Evolutionary conservation across 2,888 invertebrate species (phyloP).

Genomic region (Pedicia rivosa): DNA sequence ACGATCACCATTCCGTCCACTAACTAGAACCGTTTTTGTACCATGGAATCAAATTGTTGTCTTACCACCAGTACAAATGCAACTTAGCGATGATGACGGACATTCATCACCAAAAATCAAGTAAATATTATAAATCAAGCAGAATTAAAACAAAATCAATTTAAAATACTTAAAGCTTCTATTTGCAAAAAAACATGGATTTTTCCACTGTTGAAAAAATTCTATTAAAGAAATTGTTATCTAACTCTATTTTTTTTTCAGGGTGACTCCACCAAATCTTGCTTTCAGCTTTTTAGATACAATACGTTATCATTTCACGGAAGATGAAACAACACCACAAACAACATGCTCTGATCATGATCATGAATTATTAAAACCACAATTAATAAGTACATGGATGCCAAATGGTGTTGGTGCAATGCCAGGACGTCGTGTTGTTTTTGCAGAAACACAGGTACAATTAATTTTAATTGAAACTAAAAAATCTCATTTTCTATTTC

Average conservation of each 20-base stretch:
- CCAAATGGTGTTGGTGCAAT: constrained; percentile 77
- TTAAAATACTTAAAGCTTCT: too few relatives aligned
- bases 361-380: constrained; percentile 67
- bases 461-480: constrained; percentile 11
- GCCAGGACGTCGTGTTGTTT: constrained; percentile 65
- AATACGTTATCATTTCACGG: constrained; percentile 28
- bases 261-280: constrained; percentile 28
- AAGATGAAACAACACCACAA: constrained; percentile 30
- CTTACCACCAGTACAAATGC: constrained; percentile 75
- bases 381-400: constrained; percentile 80
- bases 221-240: too few relatives aligned
- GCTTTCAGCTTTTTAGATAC: constrained; percentile 30
- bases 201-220: too few relatives aligned
- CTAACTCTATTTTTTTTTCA: constrained; percentile 12
- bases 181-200: too few relatives aligned
- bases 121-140: constrained; percentile 17
- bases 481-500: constrained; percentile 1
- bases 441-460: constrained; percentile 86
- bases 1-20: constrained; percentile 80
- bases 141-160: not conserved
- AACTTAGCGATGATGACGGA: constrained; percentile 56
- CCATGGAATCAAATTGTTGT: constrained; percentile 98
- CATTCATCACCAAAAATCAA: constrained; percentile 27
- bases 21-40: constrained; percentile 79
- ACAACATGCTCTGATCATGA: constrained; percentile 63